phyloP scores from a whole-genome alignment of 2,797 vertebrate species.

The Intellagama lesueurii region DNA sequence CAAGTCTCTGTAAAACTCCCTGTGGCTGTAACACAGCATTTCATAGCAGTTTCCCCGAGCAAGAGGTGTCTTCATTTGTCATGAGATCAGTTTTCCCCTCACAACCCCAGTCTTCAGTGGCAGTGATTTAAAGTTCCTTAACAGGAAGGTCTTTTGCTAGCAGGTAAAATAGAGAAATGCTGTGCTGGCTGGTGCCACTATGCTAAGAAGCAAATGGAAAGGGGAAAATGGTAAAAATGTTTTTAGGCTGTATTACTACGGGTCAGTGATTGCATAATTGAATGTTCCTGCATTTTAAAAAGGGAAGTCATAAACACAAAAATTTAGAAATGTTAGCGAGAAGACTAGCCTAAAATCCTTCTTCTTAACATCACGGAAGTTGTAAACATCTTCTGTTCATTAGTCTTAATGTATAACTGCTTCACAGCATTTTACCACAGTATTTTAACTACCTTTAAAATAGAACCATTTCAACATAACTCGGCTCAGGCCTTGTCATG shows the following conservation, averaged over 20 bases:
- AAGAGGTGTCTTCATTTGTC: background rate
- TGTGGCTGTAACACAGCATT: background rate
- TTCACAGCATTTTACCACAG: background rate
- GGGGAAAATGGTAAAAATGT: no score
- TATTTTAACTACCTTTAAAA: constrained; percentile 1
- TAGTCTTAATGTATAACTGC: background rate
- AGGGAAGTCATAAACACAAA: background rate
- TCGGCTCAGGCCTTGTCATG: background rate
- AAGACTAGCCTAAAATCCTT: background rate
- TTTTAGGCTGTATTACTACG: no score
- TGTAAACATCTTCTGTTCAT: background rate
- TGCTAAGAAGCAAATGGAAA: no score
- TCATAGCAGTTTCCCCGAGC: background rate
- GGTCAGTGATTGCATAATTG: background rate
- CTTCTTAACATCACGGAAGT: background rate
- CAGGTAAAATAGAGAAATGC: background rate
- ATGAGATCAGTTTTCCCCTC: background rate
- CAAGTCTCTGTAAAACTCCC: background rate
- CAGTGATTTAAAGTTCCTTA: background rate
- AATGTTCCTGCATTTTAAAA: background rate
- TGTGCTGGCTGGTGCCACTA: background rate
- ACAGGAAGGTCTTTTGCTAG: background rate
- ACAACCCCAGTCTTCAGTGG: background rate
- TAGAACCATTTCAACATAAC: background rate
- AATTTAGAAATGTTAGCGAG: background rate